Percentiles rank a stretch among this genome's conserved stretches.
phyloP scores from a whole-genome alignment of 53 echinoderm and acorn worm species.

The Holothuria leucospilota region DNA sequence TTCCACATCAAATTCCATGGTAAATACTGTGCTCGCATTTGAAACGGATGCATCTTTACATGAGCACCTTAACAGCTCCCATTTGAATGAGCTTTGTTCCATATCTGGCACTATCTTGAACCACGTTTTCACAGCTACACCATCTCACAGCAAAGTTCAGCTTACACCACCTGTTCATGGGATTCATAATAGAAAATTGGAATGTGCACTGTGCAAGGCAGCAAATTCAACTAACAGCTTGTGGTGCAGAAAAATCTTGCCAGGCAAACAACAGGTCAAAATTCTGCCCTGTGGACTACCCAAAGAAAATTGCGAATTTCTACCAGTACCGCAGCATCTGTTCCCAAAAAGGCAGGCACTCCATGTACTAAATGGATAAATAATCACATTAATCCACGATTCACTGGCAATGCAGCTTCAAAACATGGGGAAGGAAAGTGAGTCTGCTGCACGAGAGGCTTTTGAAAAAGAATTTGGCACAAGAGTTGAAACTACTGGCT shows the following conservation, averaged over 20 bases:
- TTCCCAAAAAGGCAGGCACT: slow-evolving; percentile 9
- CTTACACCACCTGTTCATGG: too few species aligned
- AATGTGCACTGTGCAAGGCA: too few species aligned
- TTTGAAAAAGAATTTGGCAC: slow-evolving; percentile 25
- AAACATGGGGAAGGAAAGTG: slow-evolving; percentile 39
- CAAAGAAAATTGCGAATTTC: slow-evolving; percentile 43
- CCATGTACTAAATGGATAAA: slow-evolving; percentile 29
- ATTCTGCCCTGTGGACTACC: slow-evolving; percentile 32
- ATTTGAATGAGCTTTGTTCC: too few species aligned
- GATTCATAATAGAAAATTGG: too few species aligned
- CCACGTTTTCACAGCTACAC: too few species aligned
- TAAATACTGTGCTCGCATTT: not conserved
- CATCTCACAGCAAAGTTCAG: too few species aligned
- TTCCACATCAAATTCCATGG: too few species aligned
- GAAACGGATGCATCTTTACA: too few species aligned
- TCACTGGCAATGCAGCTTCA: slow-evolving; percentile 40
- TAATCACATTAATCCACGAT: slow-evolving; percentile 22
- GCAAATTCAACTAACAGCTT: too few species aligned
- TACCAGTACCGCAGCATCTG: slow-evolving; percentile 26
- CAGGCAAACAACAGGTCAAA: slow-evolving; percentile 4
- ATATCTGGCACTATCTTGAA: too few species aligned
- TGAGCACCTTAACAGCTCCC: too few species aligned
- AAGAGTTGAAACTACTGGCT: slow-evolving; percentile 45
- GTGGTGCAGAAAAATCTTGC: slow-evolving; percentile 9
- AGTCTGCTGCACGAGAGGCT: slow-evolving; percentile 19